Evolutionary conservation across 2,888 invertebrate species (phyloP), one percentile per base, ranked within the genome.

Genomic region (Dinocampus coccinellae): DNA sequence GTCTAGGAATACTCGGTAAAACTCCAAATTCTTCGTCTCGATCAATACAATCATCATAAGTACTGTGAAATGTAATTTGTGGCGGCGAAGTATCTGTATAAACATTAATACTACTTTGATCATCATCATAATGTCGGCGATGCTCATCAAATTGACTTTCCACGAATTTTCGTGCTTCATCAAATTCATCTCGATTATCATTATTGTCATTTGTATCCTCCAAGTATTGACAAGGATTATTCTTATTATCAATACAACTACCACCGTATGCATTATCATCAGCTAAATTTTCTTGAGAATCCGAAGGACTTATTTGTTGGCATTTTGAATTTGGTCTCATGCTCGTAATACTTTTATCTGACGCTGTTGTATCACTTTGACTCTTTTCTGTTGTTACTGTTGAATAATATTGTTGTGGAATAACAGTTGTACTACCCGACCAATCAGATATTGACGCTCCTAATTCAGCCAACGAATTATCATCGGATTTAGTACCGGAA

Each of bases 381-480:
- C 86, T 87, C 74, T 86, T 87, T 39, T 86, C 86, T 0, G 78
- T 80, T 1, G 75, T 74, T 1, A 79, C 77, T 1, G 84, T 77
- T 16, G 83, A 76, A 24, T 85, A 84, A 75, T 80, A 83, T 36
- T 85, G 87, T 39, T 92, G 92, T 11, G 92, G 92, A 57, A 94
- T 90, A 9, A 94, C 89, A 0, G 93, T 94, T 22, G 93, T 93
- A 76, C 94, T 94, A 0, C 93, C 93, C 0, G 94, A 94, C 94
- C 95, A 95, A 78, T 95, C 95, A 0, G 94, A 94, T 79, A 94
- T 93, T 0, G 94, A 94, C 75, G 94, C 94, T 0, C 94, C 94
- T 77, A 92, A 90, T 84, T 92, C 92, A 0, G 92, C 92, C 61
- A 93, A 85, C 0, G 92, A 92, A 64, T 95, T 95, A 81, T 95